Evolutionary conservation across 2,797 vertebrate genomes (phyloP), one percentile per base, ranked within the genome.

Genomic region (Gouania willdenowi): DNA sequence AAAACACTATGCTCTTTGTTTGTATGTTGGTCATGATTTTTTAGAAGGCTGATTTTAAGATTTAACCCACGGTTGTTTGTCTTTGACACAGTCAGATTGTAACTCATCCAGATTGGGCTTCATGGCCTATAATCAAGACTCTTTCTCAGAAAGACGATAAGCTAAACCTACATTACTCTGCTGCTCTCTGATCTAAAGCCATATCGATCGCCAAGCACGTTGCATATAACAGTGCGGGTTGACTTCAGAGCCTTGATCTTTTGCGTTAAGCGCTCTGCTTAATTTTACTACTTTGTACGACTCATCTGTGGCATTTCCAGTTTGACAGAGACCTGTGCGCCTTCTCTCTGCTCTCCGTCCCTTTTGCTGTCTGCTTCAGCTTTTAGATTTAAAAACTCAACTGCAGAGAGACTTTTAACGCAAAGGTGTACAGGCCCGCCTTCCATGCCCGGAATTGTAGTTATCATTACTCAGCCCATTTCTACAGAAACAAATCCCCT

Each of bases 121-220:
- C n/a, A n/a, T n/a, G n/a, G n/a, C n/a, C n/a, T n/a, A n/a, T n/a
- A n/a, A n/a, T n/a, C 20, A 39, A 39, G 40, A 42, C 62, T 61
- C n/a, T 35, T 64, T 73, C 65, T 53, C 22, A 49, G 36, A 66
- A 45, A 65, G 53, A 69, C 28, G 55, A 74, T 46, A 66, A 65
- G 63, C 65, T 75, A 43, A 71, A 72, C 46, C 55, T 61, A n/a
- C n/a, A n/a, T n/a, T n/a, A 59, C 69, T 12, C 25, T 70, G 79
- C 79, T 81, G 82, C 75, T 85, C 76, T 79, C 72, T 67, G 52
- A 59, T 72, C 76, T 79, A 85, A n/a, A 85, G 85, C 85, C 83
- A 86, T 87, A 79, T 66, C 71, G 62, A 73, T 60, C 56, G 67
- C 47, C 41, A 52, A 66, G 67, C 59, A 75, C 74, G 66, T 53